These are phyloP conservation scores for Helicorthomorpha holstii DNA, from an alignment of 1,140 invertebrate species.

Conservation along the genomic window DNA sequence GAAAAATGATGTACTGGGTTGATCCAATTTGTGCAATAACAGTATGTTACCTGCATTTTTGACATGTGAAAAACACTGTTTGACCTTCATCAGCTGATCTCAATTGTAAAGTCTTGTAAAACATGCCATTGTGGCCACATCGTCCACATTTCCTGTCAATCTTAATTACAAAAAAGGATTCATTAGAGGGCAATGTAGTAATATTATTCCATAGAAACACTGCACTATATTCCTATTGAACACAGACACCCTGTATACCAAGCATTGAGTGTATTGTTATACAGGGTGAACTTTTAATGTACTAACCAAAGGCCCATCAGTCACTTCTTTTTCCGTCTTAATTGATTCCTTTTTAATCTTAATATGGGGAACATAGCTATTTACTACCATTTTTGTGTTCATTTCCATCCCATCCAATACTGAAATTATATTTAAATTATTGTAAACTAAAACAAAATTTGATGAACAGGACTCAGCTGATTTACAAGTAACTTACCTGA, in stretches of 20 bases:
- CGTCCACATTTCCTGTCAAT: constrained; percentile 74
- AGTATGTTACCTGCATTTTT: constrained; percentile 87
- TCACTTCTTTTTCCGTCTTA: not conserved
- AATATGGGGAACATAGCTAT: too few relatives aligned
- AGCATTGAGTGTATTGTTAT: not conserved
- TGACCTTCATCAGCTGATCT: constrained; percentile 97
- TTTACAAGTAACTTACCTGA: too few relatives aligned
- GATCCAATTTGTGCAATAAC: too few relatives aligned
- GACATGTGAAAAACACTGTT: constrained; percentile 94
- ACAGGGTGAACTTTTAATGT: not conserved
- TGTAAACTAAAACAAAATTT: too few relatives aligned
- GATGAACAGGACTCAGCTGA: too few relatives aligned
- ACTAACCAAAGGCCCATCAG: not conserved
- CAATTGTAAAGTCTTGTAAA: constrained; percentile 82
- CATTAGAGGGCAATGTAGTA: not conserved
- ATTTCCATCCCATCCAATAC: too few relatives aligned
- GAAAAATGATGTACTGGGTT: too few relatives aligned
- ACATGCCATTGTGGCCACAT: constrained; percentile 82
- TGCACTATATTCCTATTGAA: constrained; percentile 4
- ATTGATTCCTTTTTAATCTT: too few relatives aligned
- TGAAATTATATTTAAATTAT: too few relatives aligned
- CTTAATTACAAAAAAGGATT: not conserved
- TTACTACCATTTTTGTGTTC: too few relatives aligned
- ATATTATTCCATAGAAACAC: not conserved
- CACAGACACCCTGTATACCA: not conserved